Conservation (phyloP, 1,140 invertebrate genomes). For the Anoplophora glabripennis region DNA sequence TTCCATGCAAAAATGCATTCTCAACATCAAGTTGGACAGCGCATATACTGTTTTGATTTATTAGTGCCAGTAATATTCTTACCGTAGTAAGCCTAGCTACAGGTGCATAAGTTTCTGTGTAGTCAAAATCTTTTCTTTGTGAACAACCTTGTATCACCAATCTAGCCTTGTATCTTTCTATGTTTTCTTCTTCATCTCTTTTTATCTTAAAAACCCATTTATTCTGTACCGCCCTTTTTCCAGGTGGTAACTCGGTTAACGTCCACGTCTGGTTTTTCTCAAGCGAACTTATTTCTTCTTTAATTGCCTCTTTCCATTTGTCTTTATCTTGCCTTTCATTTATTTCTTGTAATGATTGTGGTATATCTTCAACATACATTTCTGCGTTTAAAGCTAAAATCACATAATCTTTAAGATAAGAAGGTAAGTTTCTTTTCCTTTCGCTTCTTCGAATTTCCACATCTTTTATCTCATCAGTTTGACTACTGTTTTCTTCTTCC, state of each 20-base stretch:
- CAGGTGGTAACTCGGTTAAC: background rate
- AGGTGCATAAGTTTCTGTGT: slow-evolving; percentile 16
- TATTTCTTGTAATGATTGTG: background rate
- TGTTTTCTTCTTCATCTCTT: slow-evolving; percentile 8
- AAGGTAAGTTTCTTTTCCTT: background rate
- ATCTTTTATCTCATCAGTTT: too few relatives aligned
- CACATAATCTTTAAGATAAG: background rate
- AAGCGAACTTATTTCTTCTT: slow-evolving; percentile 14
- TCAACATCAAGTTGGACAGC: slow-evolving; percentile 16
- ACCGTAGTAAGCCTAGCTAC: slow-evolving; percentile 5
- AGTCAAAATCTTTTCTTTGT: slow-evolving; percentile 16
- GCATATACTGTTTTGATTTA: slow-evolving; percentile 6
- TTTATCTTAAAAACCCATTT: slow-evolving; percentile 28
- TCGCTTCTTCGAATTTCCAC: background rate
- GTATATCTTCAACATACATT: background rate
- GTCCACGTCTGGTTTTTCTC: slow-evolving; percentile 13
- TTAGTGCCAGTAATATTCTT: slow-evolving; percentile 6
- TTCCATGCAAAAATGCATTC: slow-evolving; percentile 15
- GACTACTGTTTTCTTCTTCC: background rate
- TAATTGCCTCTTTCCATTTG: slow-evolving; percentile 5
- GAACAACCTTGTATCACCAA: slow-evolving; percentile 44
- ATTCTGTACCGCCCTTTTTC: background rate
- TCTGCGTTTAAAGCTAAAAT: background rate
- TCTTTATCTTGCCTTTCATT: background rate
- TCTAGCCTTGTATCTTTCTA: slow-evolving; percentile 30